A percentile compares a stretch with the other conserved stretches of the same genome.
Conservation (phyloP, 1,140 invertebrate genomes). For the Drosophila burlai region DNA sequence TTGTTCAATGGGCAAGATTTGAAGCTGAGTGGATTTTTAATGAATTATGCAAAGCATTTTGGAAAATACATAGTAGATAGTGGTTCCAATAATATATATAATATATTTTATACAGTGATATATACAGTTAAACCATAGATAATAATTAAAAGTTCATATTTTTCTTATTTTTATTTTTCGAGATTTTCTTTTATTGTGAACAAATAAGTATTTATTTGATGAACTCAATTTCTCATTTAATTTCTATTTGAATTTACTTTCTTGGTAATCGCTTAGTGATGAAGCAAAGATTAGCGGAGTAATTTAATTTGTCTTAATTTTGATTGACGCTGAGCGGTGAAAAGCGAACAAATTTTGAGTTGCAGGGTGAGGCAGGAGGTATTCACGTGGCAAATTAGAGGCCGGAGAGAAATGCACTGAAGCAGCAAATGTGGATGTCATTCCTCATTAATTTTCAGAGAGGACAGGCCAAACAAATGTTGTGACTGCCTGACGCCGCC, state of each 20-base stretch:
- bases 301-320: slow-evolving; percentile 41
- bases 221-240: neutral
- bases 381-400: slow-evolving; percentile 28
- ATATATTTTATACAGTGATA: no score
- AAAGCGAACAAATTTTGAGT: neutral
- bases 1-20: neutral
- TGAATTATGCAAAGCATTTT: neutral
- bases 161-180: no score
- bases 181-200: neutral
- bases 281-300: neutral
- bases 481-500: slow-evolving; percentile 51
- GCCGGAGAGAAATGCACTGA: slow-evolving; percentile 13
- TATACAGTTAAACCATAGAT: no score
- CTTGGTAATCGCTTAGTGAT: slow-evolving; percentile 1
- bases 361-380: neutral
- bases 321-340: slow-evolving; percentile 14
- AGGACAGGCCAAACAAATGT: slow-evolving; percentile 48
- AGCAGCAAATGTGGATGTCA: slow-evolving; percentile 47
- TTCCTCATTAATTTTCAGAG: slow-evolving; percentile 29
- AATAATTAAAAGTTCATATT: no score
- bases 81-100: no score
- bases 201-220: neutral
- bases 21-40: neutral
- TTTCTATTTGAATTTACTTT: slow-evolving; percentile 16
- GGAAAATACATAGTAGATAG: no score